Evolutionary conservation across 64 coral and sea anemone genomes (phyloP), one percentile per base, ranked within the genome.

Genomic region (Cladopsammia gracilis): DNA sequence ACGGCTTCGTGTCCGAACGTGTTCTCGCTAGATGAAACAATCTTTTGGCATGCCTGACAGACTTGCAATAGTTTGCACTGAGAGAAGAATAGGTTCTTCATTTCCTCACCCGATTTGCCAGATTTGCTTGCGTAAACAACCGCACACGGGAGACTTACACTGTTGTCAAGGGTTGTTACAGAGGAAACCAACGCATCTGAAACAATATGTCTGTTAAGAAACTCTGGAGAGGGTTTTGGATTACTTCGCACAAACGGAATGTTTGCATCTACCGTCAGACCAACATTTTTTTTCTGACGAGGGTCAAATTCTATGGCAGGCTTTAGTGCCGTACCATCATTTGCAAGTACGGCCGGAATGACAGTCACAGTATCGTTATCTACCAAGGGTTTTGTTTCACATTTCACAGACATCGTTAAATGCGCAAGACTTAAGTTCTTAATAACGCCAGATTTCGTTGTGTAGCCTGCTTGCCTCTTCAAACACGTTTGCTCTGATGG

Each of bases 111-210:
- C 62, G 79, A 61, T 92, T 92, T 92, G 25, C 90, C 89, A 24
- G 48, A 62, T 70, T 92, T 92, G 26, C 26, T 72, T 10, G 73
- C 79, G 75, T 76, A 92, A 62, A 74, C 22, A 22, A 85, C 90
- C 54, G 70, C 68, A 85, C 90, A 92, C 23, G 78, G 79, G 7
- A 92, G 20, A 83, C 79, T 92, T 15, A 61, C 10, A 22, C 50
- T 92, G 52, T 85, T 92, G 67, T 85, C 79, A 19, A 42, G 75
- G 16, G 90, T 70, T 25, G 77, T 91, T 7, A n/a, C 64, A 47
- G 89, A 91, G 10, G 89, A 91, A 22, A 91, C 89, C 25, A 91
- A 62, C 23, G 83, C 78, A 53, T 90, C 74, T n/a, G 89, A 18
- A 6, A 83, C 22, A 15, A 91, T 91, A 45, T 91, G 64, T 20